phyloP scores from a whole-genome alignment of 1,140 invertebrate species.

The Bemisia tabaci region DNA sequence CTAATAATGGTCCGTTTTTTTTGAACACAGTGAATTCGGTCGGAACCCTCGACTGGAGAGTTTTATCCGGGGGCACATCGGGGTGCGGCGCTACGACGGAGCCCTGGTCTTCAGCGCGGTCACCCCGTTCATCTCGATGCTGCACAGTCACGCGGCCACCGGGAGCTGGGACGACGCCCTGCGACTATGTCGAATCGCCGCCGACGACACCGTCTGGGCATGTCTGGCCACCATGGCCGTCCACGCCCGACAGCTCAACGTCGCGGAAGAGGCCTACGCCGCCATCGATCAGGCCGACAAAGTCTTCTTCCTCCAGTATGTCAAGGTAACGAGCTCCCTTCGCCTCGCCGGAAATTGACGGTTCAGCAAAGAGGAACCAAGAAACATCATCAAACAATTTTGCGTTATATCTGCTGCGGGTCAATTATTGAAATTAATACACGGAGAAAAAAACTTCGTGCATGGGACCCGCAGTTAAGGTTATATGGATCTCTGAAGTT shows the following conservation, averaged over 20 bases:
- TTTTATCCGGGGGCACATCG: conserved; percentile 65
- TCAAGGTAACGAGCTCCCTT: conserved; percentile 45
- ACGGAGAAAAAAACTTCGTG: no score
- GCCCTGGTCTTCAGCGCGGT: conserved; percentile 46
- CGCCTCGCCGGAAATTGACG: background rate
- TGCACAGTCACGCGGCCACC: conserved; percentile 62
- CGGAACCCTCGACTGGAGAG: conserved; percentile 59
- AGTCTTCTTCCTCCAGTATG: conserved; percentile 74
- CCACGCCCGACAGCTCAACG: conserved; percentile 57
- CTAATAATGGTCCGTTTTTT: no score
- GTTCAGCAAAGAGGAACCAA: background rate
- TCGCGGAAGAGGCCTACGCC: conserved; percentile 88
- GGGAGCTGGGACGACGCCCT: conserved; percentile 64
- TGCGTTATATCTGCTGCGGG: no score
- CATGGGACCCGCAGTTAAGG: no score
- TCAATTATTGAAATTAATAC: no score
- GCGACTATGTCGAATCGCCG: conserved; percentile 52
- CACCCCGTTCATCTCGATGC: conserved; percentile 48
- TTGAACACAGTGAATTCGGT: conserved; percentile 62
- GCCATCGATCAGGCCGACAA: conserved; percentile 81
- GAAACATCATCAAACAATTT: background rate
- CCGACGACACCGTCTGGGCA: conserved; percentile 78
- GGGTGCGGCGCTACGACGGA: conserved; percentile 53
- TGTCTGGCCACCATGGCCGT: conserved; percentile 76
- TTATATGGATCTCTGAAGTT: no score